Evolutionary conservation across 2,888 invertebrate genomes (phyloP), one percentile per base, ranked within the genome.

Genomic region (Phengaris arion): DNA sequence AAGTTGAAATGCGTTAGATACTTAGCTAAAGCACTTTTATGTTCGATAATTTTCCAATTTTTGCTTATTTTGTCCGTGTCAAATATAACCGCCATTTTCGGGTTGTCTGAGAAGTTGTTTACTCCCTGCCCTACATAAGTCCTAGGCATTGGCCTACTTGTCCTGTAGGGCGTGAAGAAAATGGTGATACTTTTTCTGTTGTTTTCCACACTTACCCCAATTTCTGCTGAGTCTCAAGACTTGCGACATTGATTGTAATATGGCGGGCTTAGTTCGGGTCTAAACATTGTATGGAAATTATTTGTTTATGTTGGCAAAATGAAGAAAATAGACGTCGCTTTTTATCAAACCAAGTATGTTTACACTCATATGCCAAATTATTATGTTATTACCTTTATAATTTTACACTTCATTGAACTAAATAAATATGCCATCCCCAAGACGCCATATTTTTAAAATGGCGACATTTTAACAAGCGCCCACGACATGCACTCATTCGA

Each of bases 361-460:
- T 35, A 35, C 35, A 35, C 35, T 35, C 35, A 35, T 4, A 35
- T 35, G 35, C 35, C 35, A 35, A 35, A 2, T 35, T 35, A 35
- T 35, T 35, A 35, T 35, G 4, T 35, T 35, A 35, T 12, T 64
- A 64, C 35, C 35, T 64, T 13, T 35, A 9, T 64, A 45, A 12
- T 45, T 64, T 64, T 12, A 64, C 45, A 64, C 64, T 35, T 54
- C 54, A 72, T 9, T 51, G 52, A 72, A 72, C 51, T 72, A 4
- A 35, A 35, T 4, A 54, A 69, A 51, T 69, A 72, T 13, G 72
- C 7, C 35, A 54, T 12, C 54, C 72, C 72, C 13, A 54, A 35
- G 72, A 12, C 35, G 72, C 72, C 52, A 35, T 35, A 72, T 72
- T 35, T 70, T 45, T 48, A 72, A 72, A 22, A 72, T 72, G 72